These are phyloP conservation scores for Papilio polytes DNA, from an alignment of 1,140 invertebrate species.

Conservation along the genomic window DNA sequence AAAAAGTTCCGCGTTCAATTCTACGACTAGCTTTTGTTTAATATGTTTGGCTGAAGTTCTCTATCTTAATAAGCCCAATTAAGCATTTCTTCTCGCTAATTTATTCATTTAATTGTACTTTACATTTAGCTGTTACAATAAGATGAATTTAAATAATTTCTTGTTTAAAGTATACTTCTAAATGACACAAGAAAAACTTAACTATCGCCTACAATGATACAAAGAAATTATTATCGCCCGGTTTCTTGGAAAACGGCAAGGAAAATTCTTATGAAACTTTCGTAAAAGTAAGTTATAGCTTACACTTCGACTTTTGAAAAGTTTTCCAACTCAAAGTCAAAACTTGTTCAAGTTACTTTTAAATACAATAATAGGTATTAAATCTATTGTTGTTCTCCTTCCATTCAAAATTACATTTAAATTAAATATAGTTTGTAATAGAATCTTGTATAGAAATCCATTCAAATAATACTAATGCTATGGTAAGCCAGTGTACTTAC, in stretches of 20 bases:
- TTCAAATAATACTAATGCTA: neutral
- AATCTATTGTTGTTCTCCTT: neutral
- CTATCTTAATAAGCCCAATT: neutral
- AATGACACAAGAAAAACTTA: neutral
- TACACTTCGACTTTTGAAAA: neutral
- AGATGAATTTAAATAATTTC: neutral
- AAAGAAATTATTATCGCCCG: neutral
- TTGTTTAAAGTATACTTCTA: neutral
- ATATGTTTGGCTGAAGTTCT: neutral
- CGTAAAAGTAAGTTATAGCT: neutral
- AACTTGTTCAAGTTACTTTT: neutral
- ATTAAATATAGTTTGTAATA: neutral
- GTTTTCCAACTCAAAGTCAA: neutral
- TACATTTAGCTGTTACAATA: neutral
- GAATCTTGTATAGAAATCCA: neutral
- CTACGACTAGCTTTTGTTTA: neutral
- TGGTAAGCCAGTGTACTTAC: constrained; percentile 14
- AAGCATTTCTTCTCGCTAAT: neutral
- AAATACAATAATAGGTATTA: neutral
- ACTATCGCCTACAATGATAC: neutral
- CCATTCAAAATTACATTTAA: neutral
- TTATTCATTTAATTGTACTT: neutral
- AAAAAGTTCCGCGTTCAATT: neutral
- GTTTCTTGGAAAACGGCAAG: neutral
- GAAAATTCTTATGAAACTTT: neutral